Evolutionary conservation across 2,113 vertebrate genomes (phyloP).

Genomic region (Thamnaconus septentrionalis): DNA sequence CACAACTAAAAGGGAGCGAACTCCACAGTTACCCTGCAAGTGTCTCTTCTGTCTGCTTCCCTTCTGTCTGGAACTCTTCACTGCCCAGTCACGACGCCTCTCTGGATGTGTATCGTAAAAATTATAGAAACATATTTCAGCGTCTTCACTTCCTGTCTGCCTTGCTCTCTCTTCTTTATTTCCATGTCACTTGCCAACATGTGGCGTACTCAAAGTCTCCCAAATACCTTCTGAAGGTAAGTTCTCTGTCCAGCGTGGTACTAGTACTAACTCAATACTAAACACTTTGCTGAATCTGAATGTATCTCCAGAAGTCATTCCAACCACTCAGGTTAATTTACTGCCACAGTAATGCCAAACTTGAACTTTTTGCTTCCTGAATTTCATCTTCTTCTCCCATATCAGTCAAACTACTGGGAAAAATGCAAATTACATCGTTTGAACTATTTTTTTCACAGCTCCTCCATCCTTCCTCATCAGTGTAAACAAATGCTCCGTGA

Average conservation of each 20-base stretch:
- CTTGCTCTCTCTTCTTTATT: slow-evolving; percentile 55
- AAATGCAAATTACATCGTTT: slow-evolving; percentile 47
- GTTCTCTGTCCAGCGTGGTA: slow-evolving; percentile 30
- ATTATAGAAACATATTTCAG: background rate
- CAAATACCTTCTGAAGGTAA: slow-evolving; percentile 84
- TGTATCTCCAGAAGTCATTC: slow-evolving; percentile 6
- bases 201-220: slow-evolving; percentile 74
- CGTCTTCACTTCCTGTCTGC: slow-evolving; percentile 53
- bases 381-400: slow-evolving; percentile 21
- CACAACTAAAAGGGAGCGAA: slow-evolving; percentile 1
- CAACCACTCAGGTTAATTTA: slow-evolving; percentile 5
- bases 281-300: background rate
- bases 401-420: slow-evolving; percentile 34
- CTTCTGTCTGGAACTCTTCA: slow-evolving; percentile 8
- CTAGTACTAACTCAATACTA: too few relatives aligned
- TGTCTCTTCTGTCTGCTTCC: background rate
- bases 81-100: background rate
- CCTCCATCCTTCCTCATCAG: slow-evolving; percentile 25
- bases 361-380: slow-evolving; percentile 10
- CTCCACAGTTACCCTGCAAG: background rate
- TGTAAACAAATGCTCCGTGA: slow-evolving; percentile 41
- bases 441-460: slow-evolving; percentile 21
- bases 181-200: slow-evolving; percentile 55
- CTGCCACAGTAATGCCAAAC: slow-evolving; percentile 8
- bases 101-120: too few relatives aligned